Percentiles rank a stretch among this genome's conserved stretches.
Evolutionary conservation across 2,888 invertebrate genomes (phyloP).

Genomic region (Diplazon laetatorius): DNA sequence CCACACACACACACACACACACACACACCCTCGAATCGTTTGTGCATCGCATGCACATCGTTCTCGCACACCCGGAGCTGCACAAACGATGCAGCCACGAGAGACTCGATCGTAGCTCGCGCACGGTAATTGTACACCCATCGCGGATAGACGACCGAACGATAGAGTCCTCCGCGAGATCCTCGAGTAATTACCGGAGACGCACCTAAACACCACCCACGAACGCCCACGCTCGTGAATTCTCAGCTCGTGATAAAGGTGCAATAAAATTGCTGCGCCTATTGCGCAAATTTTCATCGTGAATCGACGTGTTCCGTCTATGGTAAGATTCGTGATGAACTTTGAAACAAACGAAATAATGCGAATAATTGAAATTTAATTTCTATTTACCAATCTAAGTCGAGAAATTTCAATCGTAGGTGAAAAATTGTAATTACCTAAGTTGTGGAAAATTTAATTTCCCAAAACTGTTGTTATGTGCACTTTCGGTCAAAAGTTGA

Average conservation of each 20-base stretch:
- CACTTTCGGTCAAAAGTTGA: no score
- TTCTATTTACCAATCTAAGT: no score
- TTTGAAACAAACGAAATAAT: no score
- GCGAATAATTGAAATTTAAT: no score
- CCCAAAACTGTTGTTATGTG: no score
- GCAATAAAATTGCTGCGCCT: slow-evolving; percentile 1
- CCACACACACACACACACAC: slow-evolving; percentile 28
- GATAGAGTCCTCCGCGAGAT: slow-evolving; percentile 76
- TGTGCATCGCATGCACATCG: slow-evolving; percentile 33
- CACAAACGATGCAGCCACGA: slow-evolving; percentile 21
- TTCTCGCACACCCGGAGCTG: slow-evolving; percentile 23
- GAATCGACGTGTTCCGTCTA: no score
- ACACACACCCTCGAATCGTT: slow-evolving; percentile 9
- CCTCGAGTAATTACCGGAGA: slow-evolving; percentile 75
- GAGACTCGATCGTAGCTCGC: slow-evolving; percentile 43
- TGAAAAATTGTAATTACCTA: no score
- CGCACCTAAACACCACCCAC: slow-evolving; percentile 77
- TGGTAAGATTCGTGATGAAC: no score
- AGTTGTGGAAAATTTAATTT: no score
- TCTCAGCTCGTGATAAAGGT: slow-evolving; percentile 35
- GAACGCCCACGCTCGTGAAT: slow-evolving; percentile 70
- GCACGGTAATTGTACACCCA: slow-evolving; percentile 73
- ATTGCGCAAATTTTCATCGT: slow-evolving; percentile 12
- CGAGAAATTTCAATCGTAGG: no score
- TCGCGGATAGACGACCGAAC: slow-evolving; percentile 52